A percentile compares a stretch with the other conserved stretches of the same genome.
phyloP scores from a whole-genome alignment of 2,113 vertebrate species.

The Ceyx cyanopectus region DNA sequence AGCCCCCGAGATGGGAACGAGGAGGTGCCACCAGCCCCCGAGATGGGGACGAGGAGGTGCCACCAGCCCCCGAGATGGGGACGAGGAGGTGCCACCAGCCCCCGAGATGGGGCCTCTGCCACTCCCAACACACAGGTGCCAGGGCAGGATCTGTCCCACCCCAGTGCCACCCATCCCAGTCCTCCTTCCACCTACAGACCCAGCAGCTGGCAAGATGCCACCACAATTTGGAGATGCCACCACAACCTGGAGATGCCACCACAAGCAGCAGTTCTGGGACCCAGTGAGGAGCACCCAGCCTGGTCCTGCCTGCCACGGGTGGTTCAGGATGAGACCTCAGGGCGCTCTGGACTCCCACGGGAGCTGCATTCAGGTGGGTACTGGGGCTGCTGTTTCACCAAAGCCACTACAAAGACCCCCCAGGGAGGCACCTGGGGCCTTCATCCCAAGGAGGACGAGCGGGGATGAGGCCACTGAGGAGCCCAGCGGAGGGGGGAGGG shows the following conservation, averaged over 20 bases:
- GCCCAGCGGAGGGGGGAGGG: neutral
- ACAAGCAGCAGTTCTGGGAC: neutral
- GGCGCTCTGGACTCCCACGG: accelerated
- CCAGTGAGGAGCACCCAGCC: neutral
- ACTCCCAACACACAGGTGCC: neutral
- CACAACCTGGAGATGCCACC: neutral
- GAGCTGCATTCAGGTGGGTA: accelerated
- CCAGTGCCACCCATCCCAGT: neutral
- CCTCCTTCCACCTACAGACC: neutral
- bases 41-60: neutral
- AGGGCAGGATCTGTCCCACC: neutral
- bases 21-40: neutral
- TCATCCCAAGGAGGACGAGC: accelerated
- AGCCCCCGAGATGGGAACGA: neutral
- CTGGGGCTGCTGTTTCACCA: neutral
- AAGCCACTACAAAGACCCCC: neutral
- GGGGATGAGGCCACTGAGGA: accelerated
- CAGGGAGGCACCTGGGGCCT: accelerated
- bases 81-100: neutral
- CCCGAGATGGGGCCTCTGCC: neutral
- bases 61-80: neutral
- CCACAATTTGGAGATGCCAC: neutral
- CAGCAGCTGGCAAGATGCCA: neutral
- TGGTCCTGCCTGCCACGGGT: neutral
- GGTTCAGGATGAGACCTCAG: neutral